phyloP scores from a whole-genome alignment of 1,140 invertebrate species.

The Formica selysi region DNA sequence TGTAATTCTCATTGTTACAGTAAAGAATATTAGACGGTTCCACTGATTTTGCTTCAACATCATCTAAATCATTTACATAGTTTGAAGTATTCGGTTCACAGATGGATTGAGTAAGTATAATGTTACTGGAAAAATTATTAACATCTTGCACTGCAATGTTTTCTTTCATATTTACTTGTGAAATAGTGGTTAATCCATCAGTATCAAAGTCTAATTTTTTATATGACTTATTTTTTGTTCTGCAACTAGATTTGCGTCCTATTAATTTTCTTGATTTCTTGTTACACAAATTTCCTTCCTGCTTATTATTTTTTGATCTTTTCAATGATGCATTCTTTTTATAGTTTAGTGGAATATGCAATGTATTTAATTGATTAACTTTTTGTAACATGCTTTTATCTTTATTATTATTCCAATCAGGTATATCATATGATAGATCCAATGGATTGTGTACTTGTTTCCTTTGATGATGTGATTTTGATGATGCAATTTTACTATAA shows the following conservation, averaged over 20 bases:
- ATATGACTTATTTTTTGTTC: not conserved
- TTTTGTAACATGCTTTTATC: not conserved
- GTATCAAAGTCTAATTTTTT: not conserved
- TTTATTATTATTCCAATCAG: constrained; percentile 43
- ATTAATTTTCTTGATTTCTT: constrained; percentile 9
- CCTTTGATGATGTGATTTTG: constrained; percentile 50
- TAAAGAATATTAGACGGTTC: not conserved
- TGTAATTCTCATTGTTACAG: not conserved
- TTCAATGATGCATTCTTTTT: not conserved
- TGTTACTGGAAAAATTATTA: constrained; percentile 50
- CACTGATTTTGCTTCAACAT: not conserved
- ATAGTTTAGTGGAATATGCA: not conserved
- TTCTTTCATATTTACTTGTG: not conserved
- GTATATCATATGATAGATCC: not conserved
- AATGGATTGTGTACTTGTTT: constrained; percentile 67
- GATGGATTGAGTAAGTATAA: constrained; percentile 22
- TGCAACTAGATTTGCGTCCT: not conserved
- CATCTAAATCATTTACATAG: not conserved
- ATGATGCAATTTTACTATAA: constrained; percentile 5
- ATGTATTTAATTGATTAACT: not conserved
- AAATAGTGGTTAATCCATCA: not conserved
- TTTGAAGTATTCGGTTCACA: not conserved
- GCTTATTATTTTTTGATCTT: constrained; percentile 8
- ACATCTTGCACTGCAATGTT: not conserved
- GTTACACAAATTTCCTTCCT: constrained; percentile 12